Conservation (phyloP, 2,797 vertebrate species). For the Sebastiscus tertius region DNA sequence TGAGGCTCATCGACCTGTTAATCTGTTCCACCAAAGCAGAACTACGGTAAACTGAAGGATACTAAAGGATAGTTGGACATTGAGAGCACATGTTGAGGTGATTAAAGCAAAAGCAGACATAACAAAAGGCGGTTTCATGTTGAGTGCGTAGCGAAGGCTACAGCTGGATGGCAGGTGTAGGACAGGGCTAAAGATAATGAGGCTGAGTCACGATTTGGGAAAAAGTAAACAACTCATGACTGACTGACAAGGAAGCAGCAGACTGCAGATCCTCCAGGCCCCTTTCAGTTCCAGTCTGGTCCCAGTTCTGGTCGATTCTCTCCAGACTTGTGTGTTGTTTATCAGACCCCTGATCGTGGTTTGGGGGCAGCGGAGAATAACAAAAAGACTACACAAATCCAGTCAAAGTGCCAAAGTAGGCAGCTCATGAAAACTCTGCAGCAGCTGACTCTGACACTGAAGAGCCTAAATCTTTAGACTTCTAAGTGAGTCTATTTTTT, state of each 20-base stretch:
- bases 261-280: background rate
- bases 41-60: background rate
- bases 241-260: conserved; percentile 25
- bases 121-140: conserved; percentile 25
- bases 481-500: conserved; percentile 59
- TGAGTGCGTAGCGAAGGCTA: conserved; percentile 11
- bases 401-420: conserved; percentile 15
- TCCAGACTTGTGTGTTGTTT: background rate
- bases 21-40: conserved; percentile 6
- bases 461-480: conserved; percentile 26
- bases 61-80: background rate
- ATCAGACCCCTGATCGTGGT: background rate
- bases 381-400: conserved; percentile 7
- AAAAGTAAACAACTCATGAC: conserved; percentile 52
- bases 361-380: background rate
- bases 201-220: conserved; percentile 41
- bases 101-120: conserved; percentile 15
- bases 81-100: background rate
- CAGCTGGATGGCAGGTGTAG: conserved; percentile 64
- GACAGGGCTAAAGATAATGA: conserved; percentile 48
- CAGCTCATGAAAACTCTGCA: conserved; percentile 10
- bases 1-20: conserved; percentile 12
- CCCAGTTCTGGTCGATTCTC: background rate
- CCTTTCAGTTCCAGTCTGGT: background rate
- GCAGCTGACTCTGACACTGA: conserved; percentile 39